Evolutionary conservation across 1,140 invertebrate genomes (phyloP).

Genomic region (Drosophila malerkotliana): DNA sequence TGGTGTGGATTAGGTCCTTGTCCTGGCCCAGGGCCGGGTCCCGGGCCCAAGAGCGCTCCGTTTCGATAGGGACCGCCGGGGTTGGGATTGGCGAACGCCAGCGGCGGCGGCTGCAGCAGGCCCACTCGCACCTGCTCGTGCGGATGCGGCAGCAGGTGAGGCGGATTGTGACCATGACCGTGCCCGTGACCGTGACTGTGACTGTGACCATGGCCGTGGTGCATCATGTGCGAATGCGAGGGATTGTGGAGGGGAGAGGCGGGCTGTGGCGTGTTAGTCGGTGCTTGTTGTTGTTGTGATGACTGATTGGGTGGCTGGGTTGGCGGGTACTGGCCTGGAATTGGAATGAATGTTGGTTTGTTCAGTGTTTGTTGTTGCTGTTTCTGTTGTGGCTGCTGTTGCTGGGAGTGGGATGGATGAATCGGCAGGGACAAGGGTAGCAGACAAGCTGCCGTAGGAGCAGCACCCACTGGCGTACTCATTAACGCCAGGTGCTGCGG

Average conservation of each 20-base stretch:
- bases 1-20: slow-evolving; percentile 6
- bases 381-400: slow-evolving; percentile 34
- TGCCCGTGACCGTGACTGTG: slow-evolving; percentile 2
- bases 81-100: slow-evolving; percentile 39
- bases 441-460: slow-evolving; percentile 18
- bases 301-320: slow-evolving; percentile 47
- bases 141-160: slow-evolving; percentile 61
- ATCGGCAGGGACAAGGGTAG: slow-evolving; percentile 26
- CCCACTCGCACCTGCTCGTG: slow-evolving; percentile 70
- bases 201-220: slow-evolving; percentile 27
- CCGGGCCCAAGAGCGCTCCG: slow-evolving; percentile 58
- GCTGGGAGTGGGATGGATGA: slow-evolving; percentile 13
- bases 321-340: slow-evolving; percentile 75
- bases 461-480: slow-evolving; percentile 33
- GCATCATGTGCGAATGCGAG: slow-evolving; percentile 67
- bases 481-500: slow-evolving; percentile 24
- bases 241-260: slow-evolving; percentile 51
- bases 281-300: slow-evolving; percentile 52
- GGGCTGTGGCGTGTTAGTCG: slow-evolving; percentile 53
- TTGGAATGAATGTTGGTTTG: slow-evolving; percentile 68
- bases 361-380: slow-evolving; percentile 46
- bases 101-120: slow-evolving; percentile 57
- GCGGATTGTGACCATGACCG: slow-evolving; percentile 28
- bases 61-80: slow-evolving; percentile 51
- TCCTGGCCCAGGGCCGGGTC: slow-evolving; percentile 31